These are phyloP conservation scores for Xiphydria camelus DNA, from an alignment of 2,888 invertebrate genomes.

Conservation along the genomic window DNA sequence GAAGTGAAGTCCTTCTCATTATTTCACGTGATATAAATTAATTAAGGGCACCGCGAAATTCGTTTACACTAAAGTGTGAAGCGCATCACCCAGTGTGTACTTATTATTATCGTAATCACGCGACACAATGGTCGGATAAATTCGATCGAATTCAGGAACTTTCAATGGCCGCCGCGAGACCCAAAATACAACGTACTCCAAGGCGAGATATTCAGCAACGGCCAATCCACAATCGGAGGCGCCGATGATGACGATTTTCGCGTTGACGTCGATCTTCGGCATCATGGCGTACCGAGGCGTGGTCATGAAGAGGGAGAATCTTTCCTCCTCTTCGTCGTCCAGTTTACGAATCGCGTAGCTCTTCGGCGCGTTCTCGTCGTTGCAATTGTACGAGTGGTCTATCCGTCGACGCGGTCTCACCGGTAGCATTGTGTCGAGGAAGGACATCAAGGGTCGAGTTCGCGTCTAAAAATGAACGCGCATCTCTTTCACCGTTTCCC, in stretches of 20 bases:
- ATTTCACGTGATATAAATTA: background rate
- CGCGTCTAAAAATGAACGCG: conserved; percentile 55
- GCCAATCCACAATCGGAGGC: conserved; percentile 67
- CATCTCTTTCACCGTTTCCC: background rate
- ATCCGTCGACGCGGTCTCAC: conserved; percentile 42
- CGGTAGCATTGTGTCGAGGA: conserved; percentile 56
- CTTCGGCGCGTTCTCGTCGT: conserved; percentile 4
- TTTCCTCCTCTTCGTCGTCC: conserved; percentile 27
- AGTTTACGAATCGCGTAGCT: conserved; percentile 11
- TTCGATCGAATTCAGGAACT: no score
- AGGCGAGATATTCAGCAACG: conserved; percentile 65
- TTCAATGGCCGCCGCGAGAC: no score
- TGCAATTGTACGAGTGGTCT: conserved; percentile 29
- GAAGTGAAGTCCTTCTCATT: background rate
- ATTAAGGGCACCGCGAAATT: no score
- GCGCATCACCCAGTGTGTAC: no score
- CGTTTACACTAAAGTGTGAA: no score
- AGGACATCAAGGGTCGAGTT: conserved; percentile 51
- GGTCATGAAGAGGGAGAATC: conserved; percentile 64
- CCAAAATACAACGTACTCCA: conserved; percentile 58
- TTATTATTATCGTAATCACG: no score
- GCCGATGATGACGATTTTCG: conserved; percentile 68
- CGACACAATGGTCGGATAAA: no score
- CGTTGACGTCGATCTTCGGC: conserved; percentile 62
- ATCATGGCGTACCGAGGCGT: conserved; percentile 61